Base-by-base conservation (phyloP, 2,888 invertebrate genomes). In the Hirtodrosophila confusa region DNA sequence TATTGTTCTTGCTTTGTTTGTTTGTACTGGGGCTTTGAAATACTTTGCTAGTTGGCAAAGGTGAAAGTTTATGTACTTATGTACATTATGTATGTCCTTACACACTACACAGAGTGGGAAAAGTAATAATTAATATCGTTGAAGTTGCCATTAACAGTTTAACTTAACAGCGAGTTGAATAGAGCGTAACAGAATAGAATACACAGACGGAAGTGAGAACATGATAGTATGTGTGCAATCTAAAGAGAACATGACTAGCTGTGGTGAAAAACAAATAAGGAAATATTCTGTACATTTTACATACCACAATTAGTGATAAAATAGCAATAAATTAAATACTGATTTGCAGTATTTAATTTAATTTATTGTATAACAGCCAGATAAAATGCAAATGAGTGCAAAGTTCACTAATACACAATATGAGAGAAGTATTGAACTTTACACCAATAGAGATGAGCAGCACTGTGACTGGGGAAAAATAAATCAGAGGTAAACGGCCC, bases 241-340 rank as follows among this genome's bases (percentile, higher is more conserved):
- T 48, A 56, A 49, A 79, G 72, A 78, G 60, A 72, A 68, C 41
- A 57, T 49, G 47, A 61, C 36, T 51, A 61, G 50, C 61, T 44
- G 60, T 75, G 84, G 80, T 79, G 84, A 55, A 58, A 73, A 62
- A 61, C 44, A 47, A 23, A 53, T 49, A 63, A 77, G 82, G 75
- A 82, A 86, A 82, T 87, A 77, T 72, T 60, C 53, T 77, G 31
- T 60, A 37, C 40, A 43, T 55, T 35, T n/a, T 33, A 37, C n/a
- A 11, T 37, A 44, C 12, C 33, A 27, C 33, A 51, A 54, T 43
- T 47, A 57, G 35, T 75, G 64, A 70, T 63, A 60, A 69, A 69
- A 75, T 35, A 33, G 24, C 48, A 48, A 58, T 56, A 56, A 65
- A 61, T 64, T n/a, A 24, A 17, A 48, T 11, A 35, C 35, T 9